Base-by-base conservation (phyloP, 2,888 invertebrate genomes). In the Anthophora plumipes region DNA sequence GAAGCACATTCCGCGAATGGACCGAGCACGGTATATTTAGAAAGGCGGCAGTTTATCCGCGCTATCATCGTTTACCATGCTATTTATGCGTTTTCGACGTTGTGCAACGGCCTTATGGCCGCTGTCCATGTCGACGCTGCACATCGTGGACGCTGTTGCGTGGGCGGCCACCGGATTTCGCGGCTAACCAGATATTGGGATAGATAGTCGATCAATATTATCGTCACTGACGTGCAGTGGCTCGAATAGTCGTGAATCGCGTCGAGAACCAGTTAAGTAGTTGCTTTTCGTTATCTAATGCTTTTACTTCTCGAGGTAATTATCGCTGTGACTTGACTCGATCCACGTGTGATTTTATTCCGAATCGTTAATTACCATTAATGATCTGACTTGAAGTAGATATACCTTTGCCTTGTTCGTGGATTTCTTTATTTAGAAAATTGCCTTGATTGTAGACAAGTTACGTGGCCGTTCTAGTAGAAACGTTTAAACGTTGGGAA, bases 161-260 rank as follows among this genome's bases (percentile, higher is more conserved):
- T 71, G 79, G 87, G 68, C 69, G 79, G 57, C 68, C 79, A 48
- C 75, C 72, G 71, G 72, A 85, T 86, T 86, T 86, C 77, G 87
- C 55, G 86, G 86, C 61, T 75, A 85, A 79, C 85, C 86, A 80
- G 77, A 83, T 77, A 87, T 86, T 75, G 78, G 73, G 37, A 69
- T 50, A 59, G 68, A 73, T 74, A 66, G 72, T 50, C 79, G 63
- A 87, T 87, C 87, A 73, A 79, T 85, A 83, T 55, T 52, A 50
- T 78, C 64, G 46, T 41, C 63, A 68, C 37, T 70, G 61, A 70
- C 41, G 25, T 37, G 31, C 55, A 57, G 50, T 22, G 66, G 25
- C 57, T 43, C 39, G 50, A n/a, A 17, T 69, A 11, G 64, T n/a
- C 52, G 9, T 43, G 61, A 61, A 71, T 59, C 46, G 31, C 46